These are phyloP conservation scores for Candoia aspera DNA, from an alignment of 2,113 vertebrate species.

Conservation along the genomic window DNA sequence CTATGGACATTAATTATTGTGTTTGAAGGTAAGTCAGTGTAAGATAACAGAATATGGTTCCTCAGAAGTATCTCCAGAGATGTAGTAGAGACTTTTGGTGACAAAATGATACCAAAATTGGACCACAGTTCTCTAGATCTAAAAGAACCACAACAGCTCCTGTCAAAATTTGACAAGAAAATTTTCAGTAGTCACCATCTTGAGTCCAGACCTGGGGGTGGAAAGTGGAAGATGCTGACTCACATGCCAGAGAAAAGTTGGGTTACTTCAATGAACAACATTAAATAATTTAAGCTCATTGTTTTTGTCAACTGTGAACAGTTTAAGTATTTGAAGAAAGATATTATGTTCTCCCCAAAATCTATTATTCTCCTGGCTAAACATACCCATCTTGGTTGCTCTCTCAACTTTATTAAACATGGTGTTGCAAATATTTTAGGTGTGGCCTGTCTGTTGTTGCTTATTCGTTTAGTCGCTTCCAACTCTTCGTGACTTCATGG, in stretches of 20 bases:
- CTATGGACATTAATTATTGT: background rate
- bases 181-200: background rate
- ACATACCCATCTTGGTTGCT: background rate
- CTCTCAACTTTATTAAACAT: background rate
- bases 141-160: background rate
- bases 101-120: background rate
- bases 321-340: too few species aligned
- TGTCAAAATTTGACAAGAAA: background rate
- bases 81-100: background rate
- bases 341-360: too few species aligned
- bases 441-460: too few species aligned
- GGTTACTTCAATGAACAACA: too few species aligned
- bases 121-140: background rate
- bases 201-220: background rate
- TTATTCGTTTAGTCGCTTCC: too few species aligned
- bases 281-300: too few species aligned
- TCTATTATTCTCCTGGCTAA: too few species aligned
- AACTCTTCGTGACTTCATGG: too few species aligned
- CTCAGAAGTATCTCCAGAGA: background rate
- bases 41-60: background rate
- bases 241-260: background rate
- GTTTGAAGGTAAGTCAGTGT: background rate
- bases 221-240: background rate
- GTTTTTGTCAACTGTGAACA: too few species aligned
- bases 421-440: background rate